phyloP scores from a whole-genome alignment of 2,113 vertebrate genomes.

The Sula dactylatra region DNA sequence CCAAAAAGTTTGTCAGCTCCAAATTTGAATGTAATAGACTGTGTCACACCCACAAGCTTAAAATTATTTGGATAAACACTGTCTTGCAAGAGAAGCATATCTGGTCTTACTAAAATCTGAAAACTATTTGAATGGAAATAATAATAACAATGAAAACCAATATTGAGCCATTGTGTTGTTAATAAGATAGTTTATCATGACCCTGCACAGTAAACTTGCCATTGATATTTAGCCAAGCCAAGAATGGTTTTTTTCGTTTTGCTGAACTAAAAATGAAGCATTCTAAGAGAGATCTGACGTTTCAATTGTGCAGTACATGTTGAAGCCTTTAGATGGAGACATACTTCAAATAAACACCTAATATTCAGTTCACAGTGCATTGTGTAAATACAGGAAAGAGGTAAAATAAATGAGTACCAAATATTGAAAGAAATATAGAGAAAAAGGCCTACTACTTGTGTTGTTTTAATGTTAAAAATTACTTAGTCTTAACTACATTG shows the following conservation, averaged over 20 bases:
- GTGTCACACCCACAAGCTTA: not conserved
- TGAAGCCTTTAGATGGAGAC: slow-evolving; percentile 92
- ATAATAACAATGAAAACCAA: not conserved
- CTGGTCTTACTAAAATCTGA: not conserved
- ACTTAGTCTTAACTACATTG: slow-evolving; percentile 38
- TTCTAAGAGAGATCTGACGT: not conserved
- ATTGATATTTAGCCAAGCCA: not conserved
- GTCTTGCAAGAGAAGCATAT: not conserved
- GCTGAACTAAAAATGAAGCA: not conserved
- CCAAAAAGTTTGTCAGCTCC: not conserved
- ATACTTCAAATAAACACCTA: slow-evolving; percentile 83
- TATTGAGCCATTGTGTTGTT: not conserved
- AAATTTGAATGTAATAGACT: not conserved
- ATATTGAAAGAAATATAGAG: slow-evolving; percentile 28
- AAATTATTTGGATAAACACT: not conserved
- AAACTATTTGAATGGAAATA: not conserved
- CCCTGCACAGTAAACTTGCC: not conserved
- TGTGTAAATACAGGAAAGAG: slow-evolving; percentile 34
- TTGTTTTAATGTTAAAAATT: slow-evolving; percentile 32
- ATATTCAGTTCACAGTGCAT: slow-evolving; percentile 27
- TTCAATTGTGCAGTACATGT: slow-evolving; percentile 37
- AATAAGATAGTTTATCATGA: not conserved
- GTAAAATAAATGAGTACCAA: slow-evolving; percentile 32
- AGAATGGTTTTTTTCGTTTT: not conserved
- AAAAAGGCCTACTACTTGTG: not conserved